Percentiles rank a stretch among this genome's conserved stretches.
phyloP scores from a whole-genome alignment of 2,113 vertebrate genomes.

The Acanthisitta chloris region DNA sequence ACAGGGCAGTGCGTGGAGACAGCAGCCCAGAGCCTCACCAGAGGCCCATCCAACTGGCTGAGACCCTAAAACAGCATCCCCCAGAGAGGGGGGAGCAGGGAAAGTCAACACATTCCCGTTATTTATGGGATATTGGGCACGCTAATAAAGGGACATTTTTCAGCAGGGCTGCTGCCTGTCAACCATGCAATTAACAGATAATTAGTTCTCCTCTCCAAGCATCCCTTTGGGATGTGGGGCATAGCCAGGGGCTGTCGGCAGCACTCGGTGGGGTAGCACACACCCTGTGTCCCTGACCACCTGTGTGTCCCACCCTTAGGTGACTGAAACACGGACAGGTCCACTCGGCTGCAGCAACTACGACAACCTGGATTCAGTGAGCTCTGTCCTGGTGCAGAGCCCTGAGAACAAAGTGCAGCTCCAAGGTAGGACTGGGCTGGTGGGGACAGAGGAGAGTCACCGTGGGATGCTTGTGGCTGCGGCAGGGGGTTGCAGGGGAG shows the following conservation, averaged over 20 bases:
- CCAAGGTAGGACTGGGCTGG: slow-evolving; percentile 78
- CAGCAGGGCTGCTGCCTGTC: slow-evolving; percentile 53
- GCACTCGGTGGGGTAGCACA: fast-evolving
- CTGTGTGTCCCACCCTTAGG: slow-evolving; percentile 73
- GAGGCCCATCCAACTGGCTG: neutral
- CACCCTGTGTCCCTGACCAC: neutral
- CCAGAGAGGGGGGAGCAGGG: neutral
- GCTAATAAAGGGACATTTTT: slow-evolving; percentile 62
- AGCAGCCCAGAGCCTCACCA: fast-evolving
- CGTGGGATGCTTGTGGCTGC: fast-evolving
- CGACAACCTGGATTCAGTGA: slow-evolving; percentile 97
- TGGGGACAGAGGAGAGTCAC: fast-evolving
- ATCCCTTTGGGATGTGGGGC: neutral
- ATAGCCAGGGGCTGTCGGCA: neutral
- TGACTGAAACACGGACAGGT: slow-evolving; percentile 95
- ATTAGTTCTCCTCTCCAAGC: slow-evolving; percentile 50
- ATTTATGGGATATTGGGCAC: slow-evolving; percentile 53
- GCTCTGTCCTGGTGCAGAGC: slow-evolving; percentile 96
- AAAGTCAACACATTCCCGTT: neutral
- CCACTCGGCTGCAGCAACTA: slow-evolving; percentile 99
- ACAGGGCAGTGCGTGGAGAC: fast-evolving
- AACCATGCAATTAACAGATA: slow-evolving; percentile 69
- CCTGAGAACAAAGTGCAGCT: slow-evolving; percentile 98
- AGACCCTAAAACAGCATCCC: neutral
- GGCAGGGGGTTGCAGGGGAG: neutral